Percentiles rank a stretch among this genome's conserved stretches.
These are phyloP conservation scores for Oryzias celebensis DNA, from an alignment of 2,113 vertebrate genomes.

Conservation along the genomic window DNA sequence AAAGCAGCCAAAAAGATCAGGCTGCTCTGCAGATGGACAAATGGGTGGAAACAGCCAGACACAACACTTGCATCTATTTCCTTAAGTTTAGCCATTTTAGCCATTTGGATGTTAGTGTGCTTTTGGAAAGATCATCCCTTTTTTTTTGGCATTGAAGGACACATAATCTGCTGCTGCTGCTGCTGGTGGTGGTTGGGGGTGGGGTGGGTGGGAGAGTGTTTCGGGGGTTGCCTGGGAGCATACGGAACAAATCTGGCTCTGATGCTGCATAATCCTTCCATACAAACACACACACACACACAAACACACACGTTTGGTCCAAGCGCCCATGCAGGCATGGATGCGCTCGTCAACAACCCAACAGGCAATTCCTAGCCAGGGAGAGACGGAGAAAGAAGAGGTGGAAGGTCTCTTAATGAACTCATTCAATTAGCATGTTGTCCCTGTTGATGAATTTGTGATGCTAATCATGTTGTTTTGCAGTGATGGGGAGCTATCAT, in stretches of 20 bases:
- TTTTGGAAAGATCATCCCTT: conserved; percentile 39
- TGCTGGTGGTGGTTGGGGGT: conserved; percentile 24
- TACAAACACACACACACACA: conserved; percentile 24
- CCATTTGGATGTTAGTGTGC: conserved; percentile 6
- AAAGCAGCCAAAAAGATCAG: conserved; percentile 15
- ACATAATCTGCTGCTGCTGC: conserved; percentile 56
- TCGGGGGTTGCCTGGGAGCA: conserved; percentile 31
- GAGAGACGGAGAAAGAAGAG: conserved; percentile 16
- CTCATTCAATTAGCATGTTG: conserved; percentile 23
- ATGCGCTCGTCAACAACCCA: not conserved
- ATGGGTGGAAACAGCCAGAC: conserved; percentile 1
- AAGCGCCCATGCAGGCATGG: conserved; percentile 5
- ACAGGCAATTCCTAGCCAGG: conserved; percentile 25
- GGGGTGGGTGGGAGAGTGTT: not conserved
- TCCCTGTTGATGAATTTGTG: conserved; percentile 9
- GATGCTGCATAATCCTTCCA: conserved; percentile 57
- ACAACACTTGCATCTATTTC: conserved; percentile 6
- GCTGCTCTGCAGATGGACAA: conserved; percentile 23
- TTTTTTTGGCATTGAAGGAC: conserved; percentile 34
- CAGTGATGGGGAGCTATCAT: not conserved
- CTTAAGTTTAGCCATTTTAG: conserved; percentile 11
- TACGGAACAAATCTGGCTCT: conserved; percentile 65
- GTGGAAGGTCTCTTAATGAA: conserved; percentile 24
- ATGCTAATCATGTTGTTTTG: conserved; percentile 10
- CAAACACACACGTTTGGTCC: conserved; percentile 18